Evolutionary conservation across 2,113 vertebrate species (phyloP), one percentile per base, ranked within the genome.

Genomic region (Sceloporus tristichus): DNA sequence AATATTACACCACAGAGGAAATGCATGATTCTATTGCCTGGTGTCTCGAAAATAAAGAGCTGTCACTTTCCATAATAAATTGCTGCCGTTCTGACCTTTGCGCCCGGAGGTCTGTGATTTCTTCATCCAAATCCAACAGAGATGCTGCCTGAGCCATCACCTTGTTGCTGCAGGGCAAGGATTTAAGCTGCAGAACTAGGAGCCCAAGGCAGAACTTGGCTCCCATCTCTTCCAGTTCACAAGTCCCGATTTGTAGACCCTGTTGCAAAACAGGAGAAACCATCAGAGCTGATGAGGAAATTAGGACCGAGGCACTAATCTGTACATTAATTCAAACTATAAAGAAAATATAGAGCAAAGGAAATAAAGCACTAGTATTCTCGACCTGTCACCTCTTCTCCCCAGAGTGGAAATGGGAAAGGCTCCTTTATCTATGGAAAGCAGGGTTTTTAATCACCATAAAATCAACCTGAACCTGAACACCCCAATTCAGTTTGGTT

Each of bases 171-270:
- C 97, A 98, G 78, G 90, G 90, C 80, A 94, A 87, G 3, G 96
- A 95, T 90, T 97, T 98, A 78, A 96, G 97, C 62, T 96, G 96
- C 85, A 99, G 90, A 65, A 98, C 94, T 62, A 99, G 96, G 65
- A 99, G 96, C 82, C 98, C 98, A 87, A 98, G 95, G 94, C 98
- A 98, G 93, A 99, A 99, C 91, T 98, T 98, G 92, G 96, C 91
- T 25, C 98, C 98, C 98, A 98, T 98, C 92, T 99, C 98, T 90
- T 99, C 97, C 88, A 99, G 93, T 89, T 99, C 98, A 53, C 93
- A 89, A 0, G 98, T 98, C 82, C 98, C 98, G 27, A 96, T 95
- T 93, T 99, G 98, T 74, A 98, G 91, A 19, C 98, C 98, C 98
- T 99, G 94, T n/a, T 2, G 82, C 79, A 40, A 94, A 82, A 91